Conservation (phyloP, 2,113 vertebrate species). For the Serinus canaria region DNA sequence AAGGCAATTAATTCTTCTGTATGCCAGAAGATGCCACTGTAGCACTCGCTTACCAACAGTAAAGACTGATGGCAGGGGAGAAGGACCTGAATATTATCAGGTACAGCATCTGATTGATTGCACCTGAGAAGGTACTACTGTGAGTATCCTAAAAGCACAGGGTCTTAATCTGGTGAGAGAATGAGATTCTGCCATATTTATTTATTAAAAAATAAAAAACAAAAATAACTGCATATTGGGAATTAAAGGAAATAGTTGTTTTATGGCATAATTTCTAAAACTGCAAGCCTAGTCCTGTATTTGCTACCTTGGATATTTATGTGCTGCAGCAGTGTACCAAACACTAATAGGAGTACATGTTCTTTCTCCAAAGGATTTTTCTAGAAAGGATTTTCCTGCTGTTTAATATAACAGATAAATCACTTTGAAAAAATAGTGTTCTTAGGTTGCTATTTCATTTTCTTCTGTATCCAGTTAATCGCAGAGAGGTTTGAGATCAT, state of each 20-base stretch:
- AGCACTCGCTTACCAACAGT: conserved; percentile 38
- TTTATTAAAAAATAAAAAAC: background rate
- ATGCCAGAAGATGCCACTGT: conserved; percentile 72
- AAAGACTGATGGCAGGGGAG: background rate
- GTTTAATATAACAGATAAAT: conserved; percentile 40
- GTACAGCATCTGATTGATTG: background rate
- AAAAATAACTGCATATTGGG: background rate
- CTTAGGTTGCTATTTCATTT: conserved; percentile 36
- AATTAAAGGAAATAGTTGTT: conserved; percentile 48
- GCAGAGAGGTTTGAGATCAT: background rate
- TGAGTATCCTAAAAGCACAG: background rate
- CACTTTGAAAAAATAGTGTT: background rate
- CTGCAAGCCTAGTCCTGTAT: background rate
- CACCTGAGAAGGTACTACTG: background rate
- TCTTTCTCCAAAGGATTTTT: conserved; percentile 7
- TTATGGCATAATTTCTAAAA: conserved; percentile 40
- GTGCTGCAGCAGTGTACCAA: background rate
- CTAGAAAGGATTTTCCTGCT: background rate
- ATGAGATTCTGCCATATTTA: background rate
- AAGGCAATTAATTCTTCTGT: conserved; percentile 3
- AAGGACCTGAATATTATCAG: background rate
- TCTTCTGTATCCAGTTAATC: conserved; percentile 26
- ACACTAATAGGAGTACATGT: background rate
- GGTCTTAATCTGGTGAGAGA: background rate
- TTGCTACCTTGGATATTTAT: conserved; percentile 40